Conservation (phyloP, 2,113 vertebrate species). For the Mormoops blainvillei region DNA sequence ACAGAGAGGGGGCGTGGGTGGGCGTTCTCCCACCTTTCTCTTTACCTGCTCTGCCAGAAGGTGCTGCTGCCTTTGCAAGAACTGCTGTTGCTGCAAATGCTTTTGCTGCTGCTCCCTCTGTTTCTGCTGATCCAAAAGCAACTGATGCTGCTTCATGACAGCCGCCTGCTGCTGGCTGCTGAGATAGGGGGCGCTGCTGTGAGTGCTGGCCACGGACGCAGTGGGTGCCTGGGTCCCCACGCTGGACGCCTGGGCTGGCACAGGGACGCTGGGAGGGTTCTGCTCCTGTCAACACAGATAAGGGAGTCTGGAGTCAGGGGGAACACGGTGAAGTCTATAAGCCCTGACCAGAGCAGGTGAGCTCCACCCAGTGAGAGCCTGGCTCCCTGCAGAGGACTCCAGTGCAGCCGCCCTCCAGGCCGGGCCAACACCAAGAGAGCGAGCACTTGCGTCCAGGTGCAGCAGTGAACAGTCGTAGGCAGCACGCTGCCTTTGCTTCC, state of each 20-base stretch:
- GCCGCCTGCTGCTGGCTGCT: slow-evolving; percentile 86
- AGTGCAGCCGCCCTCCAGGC: background rate
- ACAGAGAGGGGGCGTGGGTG: rapidly evolving
- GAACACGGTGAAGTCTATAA: background rate
- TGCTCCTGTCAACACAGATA: slow-evolving; percentile 84
- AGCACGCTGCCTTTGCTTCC: background rate
- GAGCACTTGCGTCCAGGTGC: rapidly evolving
- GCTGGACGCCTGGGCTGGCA: slow-evolving; percentile 77
- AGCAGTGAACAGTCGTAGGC: rapidly evolving
- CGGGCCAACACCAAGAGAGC: rapidly evolving
- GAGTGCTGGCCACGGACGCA: slow-evolving; percentile 84
- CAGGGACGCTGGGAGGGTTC: slow-evolving; percentile 82
- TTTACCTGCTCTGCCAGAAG: slow-evolving; percentile 93
- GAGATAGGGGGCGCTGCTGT: slow-evolving; percentile 85
- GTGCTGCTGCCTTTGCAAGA: slow-evolving; percentile 89
- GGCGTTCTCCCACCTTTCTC: rapidly evolving
- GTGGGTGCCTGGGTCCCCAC: slow-evolving; percentile 83
- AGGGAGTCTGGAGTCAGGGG: background rate
- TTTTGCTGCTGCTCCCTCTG: slow-evolving; percentile 83
- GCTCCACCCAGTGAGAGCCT: background rate
- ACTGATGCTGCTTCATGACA: slow-evolving; percentile 89
- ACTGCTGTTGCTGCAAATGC: slow-evolving; percentile 85
- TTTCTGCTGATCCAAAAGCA: slow-evolving; percentile 87
- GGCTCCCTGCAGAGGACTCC: background rate
- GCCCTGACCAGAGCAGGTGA: background rate